Percentiles rank a stretch among this genome's conserved stretches.
Evolutionary conservation across 2,797 vertebrate species (phyloP).

Genomic region (Esox lucius): DNA sequence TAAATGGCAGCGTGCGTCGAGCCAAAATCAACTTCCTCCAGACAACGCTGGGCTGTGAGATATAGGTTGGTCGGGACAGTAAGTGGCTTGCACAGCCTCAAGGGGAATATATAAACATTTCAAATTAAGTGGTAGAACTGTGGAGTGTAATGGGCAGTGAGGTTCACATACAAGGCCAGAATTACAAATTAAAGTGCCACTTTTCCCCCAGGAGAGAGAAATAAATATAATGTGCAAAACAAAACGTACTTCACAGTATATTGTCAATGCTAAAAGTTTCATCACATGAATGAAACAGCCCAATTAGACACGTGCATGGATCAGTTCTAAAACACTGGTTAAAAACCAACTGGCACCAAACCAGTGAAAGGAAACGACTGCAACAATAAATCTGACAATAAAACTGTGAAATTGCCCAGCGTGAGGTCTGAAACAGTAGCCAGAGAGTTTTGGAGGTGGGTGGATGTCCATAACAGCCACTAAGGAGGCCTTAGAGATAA

Average conservation of each 20-base stretch:
- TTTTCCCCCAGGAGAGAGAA: constrained; percentile 7
- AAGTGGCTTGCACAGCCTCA: constrained; percentile 31
- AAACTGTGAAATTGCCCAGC: constrained; percentile 50
- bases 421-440: constrained; percentile 28
- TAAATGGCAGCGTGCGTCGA: constrained; percentile 46
- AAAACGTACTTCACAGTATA: neutral
- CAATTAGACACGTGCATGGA: constrained; percentile 56
- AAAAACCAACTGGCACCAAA: constrained; percentile 62
- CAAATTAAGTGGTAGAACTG: constrained; percentile 41
- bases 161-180: constrained; percentile 22
- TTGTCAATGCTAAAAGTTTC: neutral
- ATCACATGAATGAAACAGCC: constrained; percentile 8
- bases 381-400: constrained; percentile 68
- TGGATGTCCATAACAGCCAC: constrained; percentile 43
- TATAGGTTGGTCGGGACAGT: constrained; percentile 52
- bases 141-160: constrained; percentile 26
- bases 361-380: constrained; percentile 51
- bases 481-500: constrained; percentile 39
- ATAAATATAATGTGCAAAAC: constrained; percentile 17
- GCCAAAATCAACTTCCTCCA: constrained; percentile 66
- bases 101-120: constrained; percentile 44
- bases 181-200: constrained; percentile 41
- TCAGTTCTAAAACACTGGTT: constrained; percentile 65
- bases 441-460: constrained; percentile 38
- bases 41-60: constrained; percentile 50